These are phyloP conservation scores for Nymphalis urticae DNA, from an alignment of 2,888 invertebrate genomes.

Conservation along the genomic window DNA sequence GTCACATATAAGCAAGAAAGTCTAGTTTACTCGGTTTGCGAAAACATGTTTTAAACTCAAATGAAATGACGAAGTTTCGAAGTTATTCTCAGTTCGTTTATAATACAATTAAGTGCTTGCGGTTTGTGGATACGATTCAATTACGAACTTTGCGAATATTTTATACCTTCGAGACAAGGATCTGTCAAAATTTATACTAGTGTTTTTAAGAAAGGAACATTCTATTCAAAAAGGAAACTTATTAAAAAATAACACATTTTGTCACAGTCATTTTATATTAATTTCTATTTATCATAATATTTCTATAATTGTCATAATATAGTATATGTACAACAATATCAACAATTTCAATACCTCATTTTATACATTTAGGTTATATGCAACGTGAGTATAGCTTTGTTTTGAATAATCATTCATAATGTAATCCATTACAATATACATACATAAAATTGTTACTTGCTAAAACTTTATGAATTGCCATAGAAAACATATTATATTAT, in stretches of 20 bases:
- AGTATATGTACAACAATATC: slow-evolving; percentile 73
- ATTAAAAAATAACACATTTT: slow-evolving; percentile 45
- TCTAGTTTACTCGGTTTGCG: slow-evolving; percentile 42
- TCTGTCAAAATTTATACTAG: slow-evolving; percentile 31
- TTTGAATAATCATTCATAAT: slow-evolving; percentile 19
- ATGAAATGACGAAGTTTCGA: slow-evolving; percentile 64
- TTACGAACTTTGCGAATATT: slow-evolving; percentile 59
- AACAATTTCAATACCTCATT: slow-evolving; percentile 53
- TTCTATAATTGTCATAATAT: slow-evolving; percentile 51
- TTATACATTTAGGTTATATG: slow-evolving; percentile 36
- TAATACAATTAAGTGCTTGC: slow-evolving; percentile 63
- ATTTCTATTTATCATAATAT: slow-evolving; percentile 43
- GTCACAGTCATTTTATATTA: slow-evolving; percentile 44
- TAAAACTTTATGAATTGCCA: too few relatives aligned
- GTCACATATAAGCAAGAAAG: slow-evolving; percentile 32
- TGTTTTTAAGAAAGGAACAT: not conserved
- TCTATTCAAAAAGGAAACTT: not conserved
- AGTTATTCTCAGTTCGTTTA: slow-evolving; percentile 63
- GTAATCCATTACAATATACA: slow-evolving; percentile 1
- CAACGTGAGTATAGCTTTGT: slow-evolving; percentile 39
- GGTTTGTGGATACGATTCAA: slow-evolving; percentile 62
- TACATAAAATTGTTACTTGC: not conserved
- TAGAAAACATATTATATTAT: too few relatives aligned
- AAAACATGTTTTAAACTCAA: slow-evolving; percentile 56
- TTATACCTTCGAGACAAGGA: slow-evolving; percentile 48